Evolutionary conservation across 2,888 invertebrate species (phyloP).

Genomic region (Acanthosepion pharaonis): DNA sequence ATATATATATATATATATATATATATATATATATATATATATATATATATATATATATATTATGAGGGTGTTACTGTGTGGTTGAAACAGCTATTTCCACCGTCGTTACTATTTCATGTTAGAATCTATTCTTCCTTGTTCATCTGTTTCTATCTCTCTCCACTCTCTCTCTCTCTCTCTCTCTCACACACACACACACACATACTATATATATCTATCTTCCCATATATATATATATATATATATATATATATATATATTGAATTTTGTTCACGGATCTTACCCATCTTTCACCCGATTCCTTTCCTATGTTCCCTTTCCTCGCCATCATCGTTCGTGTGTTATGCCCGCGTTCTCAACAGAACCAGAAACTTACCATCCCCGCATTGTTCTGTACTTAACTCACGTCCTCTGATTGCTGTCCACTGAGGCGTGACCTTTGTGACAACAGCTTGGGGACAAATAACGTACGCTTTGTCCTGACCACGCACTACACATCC

Average conservation of each 20-base stretch:
- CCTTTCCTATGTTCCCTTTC: not conserved
- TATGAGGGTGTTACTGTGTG: too few species aligned
- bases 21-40: too few species aligned
- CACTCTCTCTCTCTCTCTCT: too few species aligned
- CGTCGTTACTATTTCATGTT: too few species aligned
- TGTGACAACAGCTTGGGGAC: conserved; percentile 33
- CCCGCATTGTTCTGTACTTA: not conserved
- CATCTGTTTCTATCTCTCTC: too few species aligned
- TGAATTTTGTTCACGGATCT: not conserved
- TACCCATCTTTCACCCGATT: not conserved
- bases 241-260: not conserved
- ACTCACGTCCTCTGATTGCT: not conserved
- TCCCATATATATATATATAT: too few species aligned
- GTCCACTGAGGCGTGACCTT: conserved; percentile 33
- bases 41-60: too few species aligned
- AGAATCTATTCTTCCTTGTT: too few species aligned
- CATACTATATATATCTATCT: too few species aligned
- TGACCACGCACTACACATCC: not conserved
- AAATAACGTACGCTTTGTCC: not conserved
- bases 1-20: too few species aligned
- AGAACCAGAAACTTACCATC: not conserved
- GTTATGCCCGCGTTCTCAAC: not conserved
- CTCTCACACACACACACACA: too few species aligned
- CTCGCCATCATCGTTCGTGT: not conserved
- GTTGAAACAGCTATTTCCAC: too few species aligned